These are phyloP conservation scores for Coenonympha arcania DNA, from an alignment of 2,888 invertebrate genomes.

Conservation along the genomic window DNA sequence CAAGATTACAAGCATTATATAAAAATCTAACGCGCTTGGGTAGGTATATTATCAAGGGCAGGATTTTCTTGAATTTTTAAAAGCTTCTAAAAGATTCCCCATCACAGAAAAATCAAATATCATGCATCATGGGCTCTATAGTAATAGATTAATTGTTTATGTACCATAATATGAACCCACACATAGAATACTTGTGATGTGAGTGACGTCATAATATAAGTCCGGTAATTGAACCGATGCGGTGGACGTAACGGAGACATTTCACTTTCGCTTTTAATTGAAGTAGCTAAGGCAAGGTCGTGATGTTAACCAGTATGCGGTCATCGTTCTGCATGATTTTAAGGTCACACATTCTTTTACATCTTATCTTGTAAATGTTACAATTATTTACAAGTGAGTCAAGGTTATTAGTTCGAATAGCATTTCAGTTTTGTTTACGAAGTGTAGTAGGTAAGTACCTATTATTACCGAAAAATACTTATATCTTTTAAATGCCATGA, in stretches of 20 bases:
- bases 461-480: too few relatives aligned
- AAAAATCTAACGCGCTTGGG: too few relatives aligned
- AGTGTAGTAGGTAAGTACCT: neutral
- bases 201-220: conserved; percentile 40
- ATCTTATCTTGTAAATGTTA: neutral
- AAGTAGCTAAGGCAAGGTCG: conserved; percentile 51
- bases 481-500: too few relatives aligned
- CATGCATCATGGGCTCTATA: too few relatives aligned
- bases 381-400: neutral
- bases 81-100: too few relatives aligned
- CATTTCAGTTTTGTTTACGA: neutral
- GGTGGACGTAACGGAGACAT: conserved; percentile 42
- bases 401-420: neutral
- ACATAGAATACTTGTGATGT: too few relatives aligned
- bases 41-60: too few relatives aligned
- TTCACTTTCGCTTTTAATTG: conserved; percentile 63
- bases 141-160: too few relatives aligned
- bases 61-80: too few relatives aligned
- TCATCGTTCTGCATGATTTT: conserved; percentile 12
- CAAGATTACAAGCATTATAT: too few relatives aligned
- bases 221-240: conserved; percentile 43
- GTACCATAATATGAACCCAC: too few relatives aligned
- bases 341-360: conserved; percentile 1
- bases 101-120: too few relatives aligned
- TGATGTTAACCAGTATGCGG: conserved; percentile 32